Conservation (phyloP, 2,888 invertebrate genomes). For the Crematogaster levior region DNA sequence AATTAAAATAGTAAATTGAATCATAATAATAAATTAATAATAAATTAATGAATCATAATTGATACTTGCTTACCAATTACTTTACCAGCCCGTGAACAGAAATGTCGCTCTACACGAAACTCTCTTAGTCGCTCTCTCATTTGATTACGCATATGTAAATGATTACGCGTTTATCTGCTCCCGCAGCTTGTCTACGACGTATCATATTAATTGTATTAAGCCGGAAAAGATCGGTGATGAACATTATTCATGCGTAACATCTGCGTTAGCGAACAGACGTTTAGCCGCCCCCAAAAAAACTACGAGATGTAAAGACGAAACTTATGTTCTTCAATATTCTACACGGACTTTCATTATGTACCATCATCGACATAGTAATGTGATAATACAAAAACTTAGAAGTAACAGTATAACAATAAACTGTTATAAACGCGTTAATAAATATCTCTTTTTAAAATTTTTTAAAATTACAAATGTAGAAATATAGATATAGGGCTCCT, state of each 20-base stretch:
- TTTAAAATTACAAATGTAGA: too few relatives aligned
- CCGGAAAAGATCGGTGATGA: constrained; percentile 5
- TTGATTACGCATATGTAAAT: constrained; percentile 13
- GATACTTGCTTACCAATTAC: not conserved
- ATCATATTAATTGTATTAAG: constrained; percentile 11
- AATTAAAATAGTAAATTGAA: too few relatives aligned
- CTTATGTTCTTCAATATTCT: not conserved
- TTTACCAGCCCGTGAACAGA: not conserved
- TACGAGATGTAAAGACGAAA: not conserved
- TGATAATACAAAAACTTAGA: not conserved
- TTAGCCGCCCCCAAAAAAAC: not conserved
- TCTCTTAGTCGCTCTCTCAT: not conserved
- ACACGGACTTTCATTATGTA: not conserved
- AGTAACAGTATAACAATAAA: not conserved
- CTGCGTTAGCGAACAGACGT: not conserved
- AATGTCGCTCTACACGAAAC: not conserved
- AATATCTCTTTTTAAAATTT: too few relatives aligned
- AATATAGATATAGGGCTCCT: too few relatives aligned
- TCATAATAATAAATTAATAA: too few relatives aligned
- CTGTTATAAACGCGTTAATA: not conserved
- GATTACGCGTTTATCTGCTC: not conserved
- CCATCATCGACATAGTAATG: not conserved
- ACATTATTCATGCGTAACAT: constrained; percentile 33
- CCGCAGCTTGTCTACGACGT: constrained; percentile 1
- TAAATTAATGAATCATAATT: too few relatives aligned